Conservation (phyloP, 2,113 vertebrate genomes). For the Oplegnathus fasciatus region DNA sequence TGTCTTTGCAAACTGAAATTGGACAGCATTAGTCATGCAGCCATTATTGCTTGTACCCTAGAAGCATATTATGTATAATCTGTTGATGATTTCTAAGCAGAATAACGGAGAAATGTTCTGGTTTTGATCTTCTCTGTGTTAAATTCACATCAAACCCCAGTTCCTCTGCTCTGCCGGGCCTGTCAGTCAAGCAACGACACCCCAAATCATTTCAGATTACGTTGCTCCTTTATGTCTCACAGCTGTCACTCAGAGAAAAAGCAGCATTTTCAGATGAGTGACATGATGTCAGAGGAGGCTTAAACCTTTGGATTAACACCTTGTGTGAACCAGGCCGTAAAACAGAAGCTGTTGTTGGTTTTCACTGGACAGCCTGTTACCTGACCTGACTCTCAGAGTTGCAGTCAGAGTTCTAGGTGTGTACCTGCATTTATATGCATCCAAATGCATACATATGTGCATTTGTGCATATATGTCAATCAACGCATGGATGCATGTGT, state of each 20-base stretch:
- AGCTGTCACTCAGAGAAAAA: slow-evolving; percentile 44
- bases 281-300: slow-evolving; percentile 18
- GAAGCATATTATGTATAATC: slow-evolving; percentile 39
- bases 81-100: not conserved
- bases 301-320: slow-evolving; percentile 29
- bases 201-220: slow-evolving; percentile 35
- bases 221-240: slow-evolving; percentile 24
- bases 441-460: not conserved
- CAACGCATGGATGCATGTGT: not conserved
- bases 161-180: not conserved
- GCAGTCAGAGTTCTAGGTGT: not conserved
- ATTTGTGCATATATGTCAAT: slow-evolving; percentile 5
- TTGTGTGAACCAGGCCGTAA: slow-evolving; percentile 24
- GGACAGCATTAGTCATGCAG: slow-evolving; percentile 32
- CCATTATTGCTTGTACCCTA: slow-evolving; percentile 30
- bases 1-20: slow-evolving; percentile 40
- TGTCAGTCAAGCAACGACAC: slow-evolving; percentile 20
- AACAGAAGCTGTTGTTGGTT: slow-evolving; percentile 20
- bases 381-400: slow-evolving; percentile 30
- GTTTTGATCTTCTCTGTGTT: slow-evolving; percentile 12
- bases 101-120: not conserved
- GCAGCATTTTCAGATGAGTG: slow-evolving; percentile 34
- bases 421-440: not conserved
- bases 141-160: not conserved
- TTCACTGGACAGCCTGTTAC: not conserved